phyloP scores from a whole-genome alignment of 2,888 invertebrate genomes.

The Melieria omissa region DNA sequence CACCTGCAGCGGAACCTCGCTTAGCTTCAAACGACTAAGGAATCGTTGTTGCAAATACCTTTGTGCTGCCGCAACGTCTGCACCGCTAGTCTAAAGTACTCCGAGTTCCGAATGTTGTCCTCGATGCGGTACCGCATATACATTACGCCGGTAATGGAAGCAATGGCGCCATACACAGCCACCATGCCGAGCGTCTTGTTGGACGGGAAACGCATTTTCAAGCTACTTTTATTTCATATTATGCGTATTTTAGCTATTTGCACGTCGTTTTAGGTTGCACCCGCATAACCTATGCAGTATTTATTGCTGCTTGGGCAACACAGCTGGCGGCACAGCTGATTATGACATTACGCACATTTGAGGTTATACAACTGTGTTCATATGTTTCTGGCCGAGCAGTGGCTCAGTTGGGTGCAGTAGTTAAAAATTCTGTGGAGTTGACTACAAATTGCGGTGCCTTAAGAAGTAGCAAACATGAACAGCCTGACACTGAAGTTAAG shows the following conservation, averaged over 20 bases:
- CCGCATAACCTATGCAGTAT: background rate
- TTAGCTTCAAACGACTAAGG: background rate
- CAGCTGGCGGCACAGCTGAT: constrained; percentile 28
- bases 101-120: constrained; percentile 70
- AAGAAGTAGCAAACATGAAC: constrained; percentile 42
- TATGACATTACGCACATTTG: constrained; percentile 12
- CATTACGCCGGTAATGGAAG: constrained; percentile 63
- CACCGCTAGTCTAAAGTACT: constrained; percentile 75
- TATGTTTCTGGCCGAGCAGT: no score
- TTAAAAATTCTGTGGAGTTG: no score
- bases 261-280: background rate
- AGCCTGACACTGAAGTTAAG: constrained; percentile 40
- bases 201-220: constrained; percentile 59
- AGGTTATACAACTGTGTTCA: constrained; percentile 46
- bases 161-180: constrained; percentile 73
- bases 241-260: background rate
- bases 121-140: constrained; percentile 68
- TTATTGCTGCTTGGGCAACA: background rate
- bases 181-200: constrained; percentile 73
- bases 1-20: constrained; percentile 64
- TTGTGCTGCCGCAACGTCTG: constrained; percentile 68
- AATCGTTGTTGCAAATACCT: constrained; percentile 45
- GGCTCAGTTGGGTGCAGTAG: no score
- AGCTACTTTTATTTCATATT: background rate
- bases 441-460: background rate